phyloP scores from a whole-genome alignment of 2,113 vertebrate genomes.

The Ceratotherium simum region DNA sequence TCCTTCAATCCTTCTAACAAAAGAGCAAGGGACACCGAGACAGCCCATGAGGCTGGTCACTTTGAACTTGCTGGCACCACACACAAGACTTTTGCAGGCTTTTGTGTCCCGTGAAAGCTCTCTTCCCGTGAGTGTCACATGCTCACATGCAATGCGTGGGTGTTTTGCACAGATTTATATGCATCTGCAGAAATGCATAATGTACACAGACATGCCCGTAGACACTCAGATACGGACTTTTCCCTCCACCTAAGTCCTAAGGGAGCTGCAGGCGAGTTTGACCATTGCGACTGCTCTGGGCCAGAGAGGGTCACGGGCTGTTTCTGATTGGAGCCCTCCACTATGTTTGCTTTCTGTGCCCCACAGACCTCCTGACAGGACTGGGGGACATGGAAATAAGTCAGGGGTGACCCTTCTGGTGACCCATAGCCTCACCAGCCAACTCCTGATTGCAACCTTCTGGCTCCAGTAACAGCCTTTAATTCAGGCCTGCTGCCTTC shows the following conservation, averaged over 20 bases:
- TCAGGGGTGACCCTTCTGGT: constrained; percentile 82
- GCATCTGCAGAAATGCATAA: not conserved
- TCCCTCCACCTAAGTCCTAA: not conserved
- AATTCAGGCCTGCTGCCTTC: constrained; percentile 47
- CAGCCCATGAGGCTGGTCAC: not conserved
- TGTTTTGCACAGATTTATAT: not conserved
- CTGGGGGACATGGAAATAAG: constrained; percentile 82
- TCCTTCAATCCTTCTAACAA: not conserved
- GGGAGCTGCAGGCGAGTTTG: constrained; percentile 64
- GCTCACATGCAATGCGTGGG: accelerated
- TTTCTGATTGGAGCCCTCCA: constrained; percentile 80
- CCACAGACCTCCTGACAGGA: constrained; percentile 82
- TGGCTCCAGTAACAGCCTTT: constrained; percentile 81
- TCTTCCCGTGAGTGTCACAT: not conserved
- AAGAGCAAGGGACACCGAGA: not conserved
- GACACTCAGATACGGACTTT: accelerated
- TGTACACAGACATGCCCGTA: not conserved
- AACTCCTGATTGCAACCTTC: constrained; percentile 89
- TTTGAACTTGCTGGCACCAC: not conserved
- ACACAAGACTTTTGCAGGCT: not conserved
- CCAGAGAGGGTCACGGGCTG: constrained; percentile 82
- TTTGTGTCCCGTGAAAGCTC: not conserved
- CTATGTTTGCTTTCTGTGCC: constrained; percentile 87
- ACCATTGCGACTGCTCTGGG: constrained; percentile 59
- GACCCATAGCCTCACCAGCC: constrained; percentile 84